phyloP scores from a whole-genome alignment of 2,888 invertebrate species.

The Polietes domitor region DNA sequence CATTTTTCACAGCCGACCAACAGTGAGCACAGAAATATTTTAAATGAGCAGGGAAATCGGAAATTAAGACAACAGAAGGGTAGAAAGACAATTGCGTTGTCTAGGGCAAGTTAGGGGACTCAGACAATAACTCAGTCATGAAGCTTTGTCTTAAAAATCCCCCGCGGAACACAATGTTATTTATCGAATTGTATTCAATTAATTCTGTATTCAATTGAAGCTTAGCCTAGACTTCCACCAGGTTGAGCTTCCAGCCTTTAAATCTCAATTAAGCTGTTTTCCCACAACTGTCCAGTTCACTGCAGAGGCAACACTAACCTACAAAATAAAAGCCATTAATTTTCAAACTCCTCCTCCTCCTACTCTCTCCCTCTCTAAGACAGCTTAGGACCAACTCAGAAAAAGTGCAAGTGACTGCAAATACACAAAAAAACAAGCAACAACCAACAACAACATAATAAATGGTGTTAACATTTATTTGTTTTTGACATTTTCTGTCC shows the following conservation, averaged over 20 bases:
- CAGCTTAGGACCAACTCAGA: neutral
- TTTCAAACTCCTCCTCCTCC: constrained; percentile 52
- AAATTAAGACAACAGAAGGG: constrained; percentile 25
- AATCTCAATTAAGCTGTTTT: constrained; percentile 6
- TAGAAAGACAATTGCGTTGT: neutral
- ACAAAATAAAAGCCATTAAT: constrained; percentile 56
- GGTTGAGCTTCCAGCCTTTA: neutral
- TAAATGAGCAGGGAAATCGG: constrained; percentile 17
- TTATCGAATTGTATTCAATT: too few species aligned
- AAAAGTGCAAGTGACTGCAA: constrained; percentile 21
- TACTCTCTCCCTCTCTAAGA: constrained; percentile 11
- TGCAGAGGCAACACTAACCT: neutral
- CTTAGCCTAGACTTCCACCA: neutral
- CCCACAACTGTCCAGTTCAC: neutral
- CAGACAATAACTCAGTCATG: neutral
- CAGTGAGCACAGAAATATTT: too few species aligned
- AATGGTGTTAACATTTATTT: constrained; percentile 64
- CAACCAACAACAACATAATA: constrained; percentile 26
- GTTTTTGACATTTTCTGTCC: constrained; percentile 61
- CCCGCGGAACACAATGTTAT: too few species aligned
- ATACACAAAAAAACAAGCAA: neutral
- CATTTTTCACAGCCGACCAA: constrained; percentile 65
- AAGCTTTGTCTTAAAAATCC: neutral
- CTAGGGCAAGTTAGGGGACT: too few species aligned
- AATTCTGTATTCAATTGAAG: too few species aligned